Evolutionary conservation across 1,140 invertebrate species (phyloP), one percentile per base, ranked within the genome.

Genomic region (Magallana gigas): DNA sequence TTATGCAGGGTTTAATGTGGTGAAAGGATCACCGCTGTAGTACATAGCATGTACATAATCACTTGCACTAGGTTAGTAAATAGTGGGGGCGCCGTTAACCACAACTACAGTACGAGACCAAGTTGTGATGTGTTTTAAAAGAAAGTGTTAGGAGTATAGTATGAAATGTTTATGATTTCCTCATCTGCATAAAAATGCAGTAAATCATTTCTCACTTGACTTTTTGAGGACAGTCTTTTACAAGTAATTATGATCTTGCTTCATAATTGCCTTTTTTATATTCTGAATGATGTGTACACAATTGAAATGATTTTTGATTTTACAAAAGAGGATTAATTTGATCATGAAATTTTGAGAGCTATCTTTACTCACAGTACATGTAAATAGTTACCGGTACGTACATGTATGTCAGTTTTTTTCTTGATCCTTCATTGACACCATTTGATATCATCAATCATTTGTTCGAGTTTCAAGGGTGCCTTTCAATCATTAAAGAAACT

Each of bases 181-280:
- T 62, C 14, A 62, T 62, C 60, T 62, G 60, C 60, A 62, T 62
- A 62, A 62, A 62, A 62, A 62, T n/a, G n/a, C n/a, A n/a, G 14
- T 62, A 12, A 62, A 62, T 62, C 60, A 62, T n/a, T 16, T 62
- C n/a, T 62, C 11, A 62, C 60, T 6, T 11, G 60, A 62, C 60
- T n/a, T 11, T 62, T 62, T 62, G 11, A 48, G 36, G 36, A 48
- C 36, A 36, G 16, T 64, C 7, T 64, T 1, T 6, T 8, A 64
- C 12, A 16, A n/a, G 60, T 18, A 64, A 64, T 76, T 29, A 36
- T 36, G 68, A 76, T 76, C 68, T 23, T 11, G 23, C 12, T 29
- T 76, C 68, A 12, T 76, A 29, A 29, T 76, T 29, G 23, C 18
- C 68, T 76, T 11, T 12, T 29, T 12, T 9, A 36, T 29, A 16